Base-by-base conservation (phyloP, 2,888 invertebrate species). In the Gortyna flavago region DNA sequence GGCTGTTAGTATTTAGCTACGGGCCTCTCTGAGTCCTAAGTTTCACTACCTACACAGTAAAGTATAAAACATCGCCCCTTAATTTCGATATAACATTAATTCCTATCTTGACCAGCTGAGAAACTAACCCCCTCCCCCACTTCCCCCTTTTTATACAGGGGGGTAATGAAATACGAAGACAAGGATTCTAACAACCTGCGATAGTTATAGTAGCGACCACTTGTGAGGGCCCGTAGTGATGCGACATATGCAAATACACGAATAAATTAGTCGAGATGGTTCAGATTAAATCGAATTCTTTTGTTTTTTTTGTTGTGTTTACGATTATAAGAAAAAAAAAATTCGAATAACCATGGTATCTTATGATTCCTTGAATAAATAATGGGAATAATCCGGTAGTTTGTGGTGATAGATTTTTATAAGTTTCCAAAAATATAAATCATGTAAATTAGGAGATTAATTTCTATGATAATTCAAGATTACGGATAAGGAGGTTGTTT, bases 161-260 rank as follows among this genome's bases (percentile, higher is more conserved):
- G 80, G 76, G 83, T 89, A 88, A 89, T 89, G 86, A 85, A 87
- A 89, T 89, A 80, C 85, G 85, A 80, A 83, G 82, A 80, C 86
- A 82, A 77, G 75, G 69, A 81, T 84, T 84, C 82, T 87, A 87
- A 86, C 87, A 86, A 89, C 79, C 80, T 80, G 79, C 80, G 83
- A 85, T 85, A 86, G 83, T 86, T 75, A 72, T 86, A 87, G 90
- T 91, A 89, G 89, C 91, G 79, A 81, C 88, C 88, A 90, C 93
- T 91, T 92, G 93, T 93, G 93, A 87, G 93, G 93, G 81, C 87
- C 82, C 88, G 69, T 92, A 93, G 92, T 92, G 93, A 91, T 90
- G 92, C 83, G 91, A 90, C 90, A 88, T 85, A 89, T 88, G 86
- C 79, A 84, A 88, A 88, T 88, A 77, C n/a, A 35, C 61, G 82